Base-by-base conservation (phyloP, 2,888 invertebrate species). In the Conistra vaccinii region DNA sequence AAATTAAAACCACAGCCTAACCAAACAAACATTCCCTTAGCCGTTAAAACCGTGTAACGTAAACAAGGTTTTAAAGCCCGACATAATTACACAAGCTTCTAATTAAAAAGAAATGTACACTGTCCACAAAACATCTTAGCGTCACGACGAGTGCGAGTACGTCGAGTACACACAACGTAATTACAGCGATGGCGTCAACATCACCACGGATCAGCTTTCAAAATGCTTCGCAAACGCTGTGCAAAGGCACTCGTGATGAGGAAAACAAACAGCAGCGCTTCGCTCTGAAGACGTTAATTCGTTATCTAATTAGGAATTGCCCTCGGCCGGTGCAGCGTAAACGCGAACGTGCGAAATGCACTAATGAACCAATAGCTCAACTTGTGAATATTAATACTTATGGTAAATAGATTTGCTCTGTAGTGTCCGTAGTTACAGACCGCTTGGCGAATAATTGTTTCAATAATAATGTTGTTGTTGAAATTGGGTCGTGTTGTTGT, bases 221-320 rank as follows among this genome's bases (percentile, higher is more conserved):
- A 87, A 90, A 92, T 87, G 90, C 90, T 92, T 90, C 89, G 88
- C 90, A 93, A 93, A 93, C 91, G 82, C 83, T 80, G 85, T 82
- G 91, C 91, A 90, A 91, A 92, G 91, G 92, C 88, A 87, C 74
- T 86, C 86, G 83, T 92, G 90, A 93, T 91, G 92, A 93, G 92
- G 89, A 91, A 92, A 91, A 91, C 93, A 93, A 93, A 93, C 93
- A 92, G 85, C 93, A 92, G 85, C 76, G 85, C 89, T 88, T 87
- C 88, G 86, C 91, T 90, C 90, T 90, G 92, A 93, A 94, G 93
- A 94, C 90, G 94, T 94, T 95, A 95, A 95, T 95, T 95, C 93
- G 93, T 95, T 93, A 95, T 94, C 93, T 94, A 94, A 95, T 95
- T 95, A 95, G 83, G 89, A 90, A 90, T 91, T 87, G 88, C 91